phyloP scores from a whole-genome alignment of 1,140 invertebrate genomes.

The Hyposmocoma kahamanoa region DNA sequence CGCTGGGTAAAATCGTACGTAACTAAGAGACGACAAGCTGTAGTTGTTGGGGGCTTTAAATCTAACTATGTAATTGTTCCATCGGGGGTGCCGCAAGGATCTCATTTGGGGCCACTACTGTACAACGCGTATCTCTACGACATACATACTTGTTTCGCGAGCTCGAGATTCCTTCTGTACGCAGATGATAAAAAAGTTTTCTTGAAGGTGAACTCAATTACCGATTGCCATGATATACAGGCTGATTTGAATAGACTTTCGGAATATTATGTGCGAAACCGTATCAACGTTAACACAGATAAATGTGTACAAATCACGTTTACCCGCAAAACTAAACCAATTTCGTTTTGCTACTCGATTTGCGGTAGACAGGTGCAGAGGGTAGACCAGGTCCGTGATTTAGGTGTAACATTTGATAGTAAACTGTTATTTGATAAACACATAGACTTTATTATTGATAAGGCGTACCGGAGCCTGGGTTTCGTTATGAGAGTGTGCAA shows the following conservation, averaged over 20 bases:
- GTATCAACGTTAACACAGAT: neutral
- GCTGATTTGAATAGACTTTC: neutral
- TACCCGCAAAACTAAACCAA: neutral
- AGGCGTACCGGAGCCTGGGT: slow-evolving; percentile 9
- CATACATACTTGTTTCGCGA: slow-evolving; percentile 1
- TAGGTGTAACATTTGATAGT: slow-evolving; percentile 9
- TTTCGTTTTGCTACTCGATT: neutral
- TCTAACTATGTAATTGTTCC: slow-evolving; percentile 11
- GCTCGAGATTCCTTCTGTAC: neutral
- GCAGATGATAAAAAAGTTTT: slow-evolving; percentile 18
- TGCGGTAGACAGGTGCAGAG: neutral
- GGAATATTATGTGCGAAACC: neutral
- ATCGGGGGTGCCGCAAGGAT: slow-evolving; percentile 16
- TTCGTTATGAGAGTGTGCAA: slow-evolving; percentile 8
- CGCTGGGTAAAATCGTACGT: slow-evolving; percentile 10
- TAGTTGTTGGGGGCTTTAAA: slow-evolving; percentile 13
- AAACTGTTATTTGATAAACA: slow-evolving; percentile 10
- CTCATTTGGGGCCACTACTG: slow-evolving; percentile 11
- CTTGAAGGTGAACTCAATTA: neutral
- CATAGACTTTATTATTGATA: slow-evolving; percentile 10
- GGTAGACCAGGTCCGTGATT: slow-evolving; percentile 5
- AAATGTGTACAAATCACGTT: neutral
- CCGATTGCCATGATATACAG: neutral
- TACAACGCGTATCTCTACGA: slow-evolving; percentile 16
- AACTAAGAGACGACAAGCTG: slow-evolving; percentile 17